Evolutionary conservation across 1,140 invertebrate genomes (phyloP), one percentile per base, ranked within the genome.

Genomic region (Aphis craccivora): DNA sequence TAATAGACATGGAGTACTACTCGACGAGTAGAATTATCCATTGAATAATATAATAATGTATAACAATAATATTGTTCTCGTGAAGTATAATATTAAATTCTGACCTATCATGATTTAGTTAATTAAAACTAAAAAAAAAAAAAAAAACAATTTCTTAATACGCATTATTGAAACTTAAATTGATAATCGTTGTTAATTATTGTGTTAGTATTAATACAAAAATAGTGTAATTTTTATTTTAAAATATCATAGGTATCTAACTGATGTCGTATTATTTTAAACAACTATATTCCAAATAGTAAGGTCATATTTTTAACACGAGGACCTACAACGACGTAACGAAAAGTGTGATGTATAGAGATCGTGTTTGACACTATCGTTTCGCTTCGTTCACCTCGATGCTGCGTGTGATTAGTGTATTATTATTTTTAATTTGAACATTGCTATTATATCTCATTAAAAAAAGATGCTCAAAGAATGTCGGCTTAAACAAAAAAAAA

Each of bases 341-440:
- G 45, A 88, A 88, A 30, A 35, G n/a, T 88, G 30, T 45, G 83
- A 86, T 76, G n/a, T 23, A 76, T 30, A 76, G 60, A 76, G n/a
- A 11, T 4, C n/a, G 60, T 76, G 60, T 67, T 67, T 30, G 30
- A 18, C 60, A 30, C 60, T n/a, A n/a, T 67, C 60, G 60, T 76
- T n/a, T 76, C 60, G 60, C n/a, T 18, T 76, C 60, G 60, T 76
- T 76, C 30, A 76, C 60, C 60, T 76, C n/a, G 60, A 30, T 76
- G 11, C 5, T n/a, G 60, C 18, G 18, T n/a, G 20, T 18, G 60
- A 76, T 76, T n/a, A n/a, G 60, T 76, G 60, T 76, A 76, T n/a
- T 76, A 76, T 76, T 76, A 76, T 76, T 76, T 76, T 76, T 76
- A 76, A 76, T 76, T 76, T 76, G n/a, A 76, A 76, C 14, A 76